A percentile compares a stretch with the other conserved stretches of the same genome.
Evolutionary conservation across 2,888 invertebrate genomes (phyloP).

Genomic region (Cryptocephalus moraei): DNA sequence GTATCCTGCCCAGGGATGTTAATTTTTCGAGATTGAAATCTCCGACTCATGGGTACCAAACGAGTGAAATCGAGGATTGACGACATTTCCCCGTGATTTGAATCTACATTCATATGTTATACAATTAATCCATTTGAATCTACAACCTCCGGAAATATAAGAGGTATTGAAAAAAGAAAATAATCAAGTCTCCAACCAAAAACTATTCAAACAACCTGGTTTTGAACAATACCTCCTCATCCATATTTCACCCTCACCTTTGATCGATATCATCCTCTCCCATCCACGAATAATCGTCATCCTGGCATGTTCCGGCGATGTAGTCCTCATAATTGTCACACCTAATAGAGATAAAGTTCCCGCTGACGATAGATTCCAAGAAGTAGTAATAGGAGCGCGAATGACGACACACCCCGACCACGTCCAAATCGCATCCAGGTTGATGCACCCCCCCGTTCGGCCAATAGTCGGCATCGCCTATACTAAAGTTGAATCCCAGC

Average conservation of each 20-base stretch:
- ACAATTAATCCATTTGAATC: too few relatives aligned
- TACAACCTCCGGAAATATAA: too few relatives aligned
- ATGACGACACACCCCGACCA: constrained; percentile 36
- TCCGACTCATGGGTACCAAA: too few relatives aligned
- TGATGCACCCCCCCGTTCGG: constrained; percentile 28
- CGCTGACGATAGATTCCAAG: neutral
- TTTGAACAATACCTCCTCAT: too few relatives aligned
- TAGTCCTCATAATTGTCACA: neutral
- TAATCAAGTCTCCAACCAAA: too few relatives aligned
- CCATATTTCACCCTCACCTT: neutral
- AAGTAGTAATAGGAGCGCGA: neutral
- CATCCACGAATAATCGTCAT: neutral
- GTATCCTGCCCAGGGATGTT: too few relatives aligned
- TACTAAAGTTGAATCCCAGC: constrained; percentile 13
- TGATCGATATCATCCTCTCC: neutral
- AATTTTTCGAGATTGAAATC: too few relatives aligned
- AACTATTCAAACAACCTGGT: too few relatives aligned
- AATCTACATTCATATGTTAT: too few relatives aligned
- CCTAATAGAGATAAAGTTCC: neutral
- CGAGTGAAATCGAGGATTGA: too few relatives aligned
- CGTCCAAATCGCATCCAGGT: constrained; percentile 27
- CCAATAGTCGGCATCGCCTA: constrained; percentile 29
- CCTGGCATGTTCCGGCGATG: neutral
- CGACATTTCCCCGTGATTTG: too few relatives aligned
- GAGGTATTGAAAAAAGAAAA: too few relatives aligned